Conservation (phyloP, 2,113 vertebrate genomes). For the Anser cygnoides region DNA sequence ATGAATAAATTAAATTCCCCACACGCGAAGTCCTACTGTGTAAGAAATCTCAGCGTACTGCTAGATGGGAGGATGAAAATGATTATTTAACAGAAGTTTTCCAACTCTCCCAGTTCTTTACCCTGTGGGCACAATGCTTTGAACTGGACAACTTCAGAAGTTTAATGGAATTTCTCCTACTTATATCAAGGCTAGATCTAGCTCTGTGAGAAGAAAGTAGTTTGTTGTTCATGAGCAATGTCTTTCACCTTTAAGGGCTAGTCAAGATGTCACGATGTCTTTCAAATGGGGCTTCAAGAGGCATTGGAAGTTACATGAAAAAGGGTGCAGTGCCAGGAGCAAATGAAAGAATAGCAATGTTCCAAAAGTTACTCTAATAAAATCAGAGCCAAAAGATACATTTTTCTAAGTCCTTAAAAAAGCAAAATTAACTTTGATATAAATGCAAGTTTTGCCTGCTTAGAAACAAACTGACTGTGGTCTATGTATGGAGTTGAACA, state of each 20-base stretch:
- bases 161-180: conserved; percentile 7
- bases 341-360: neutral
- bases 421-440: neutral
- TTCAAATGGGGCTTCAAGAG: neutral
- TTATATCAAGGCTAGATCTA: conserved; percentile 12
- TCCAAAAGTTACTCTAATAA: neutral
- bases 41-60: conserved; percentile 26
- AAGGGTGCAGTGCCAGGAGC: neutral
- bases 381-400: neutral
- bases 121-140: conserved; percentile 44
- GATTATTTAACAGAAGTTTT: conserved; percentile 54
- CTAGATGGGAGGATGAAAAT: conserved; percentile 37
- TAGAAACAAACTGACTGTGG: neutral
- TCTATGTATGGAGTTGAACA: neutral
- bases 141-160: conserved; percentile 57
- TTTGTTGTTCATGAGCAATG: neutral
- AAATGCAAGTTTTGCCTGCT: neutral
- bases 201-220: conserved; percentile 2
- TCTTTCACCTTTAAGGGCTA: neutral
- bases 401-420: neutral
- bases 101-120: conserved; percentile 27
- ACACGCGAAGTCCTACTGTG: conserved; percentile 20
- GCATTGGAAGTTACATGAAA: neutral
- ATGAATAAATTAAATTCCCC: conserved; percentile 21
- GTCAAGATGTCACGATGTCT: neutral